Base-by-base conservation (phyloP, 1,140 invertebrate genomes). In the Calosoma granatense region DNA sequence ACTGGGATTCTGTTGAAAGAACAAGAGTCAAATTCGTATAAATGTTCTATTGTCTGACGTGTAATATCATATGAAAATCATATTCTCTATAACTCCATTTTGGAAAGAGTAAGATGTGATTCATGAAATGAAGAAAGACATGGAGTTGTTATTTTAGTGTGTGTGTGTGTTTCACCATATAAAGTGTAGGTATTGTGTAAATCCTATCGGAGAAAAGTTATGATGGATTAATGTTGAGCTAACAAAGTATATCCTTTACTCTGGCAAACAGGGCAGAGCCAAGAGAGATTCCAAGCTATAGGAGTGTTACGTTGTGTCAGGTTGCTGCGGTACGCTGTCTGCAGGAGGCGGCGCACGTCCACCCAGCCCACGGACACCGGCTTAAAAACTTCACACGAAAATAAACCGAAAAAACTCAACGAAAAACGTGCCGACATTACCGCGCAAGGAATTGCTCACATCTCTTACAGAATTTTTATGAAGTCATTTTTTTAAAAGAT, bases 221-320 rank as follows among this genome's bases (percentile, higher is more conserved):
- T 47, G 41, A 47, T 47, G 41, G 41, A 47, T 47, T 47, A 47
- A 11, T 17, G 41, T 6, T 11, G 15, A 12, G 41, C 41, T 47
- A 47, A 47, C 41, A 47, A 47, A 47, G 41, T 47, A 47, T 47
- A 47, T 47, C 41, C 41, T 47, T 47, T 47, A 47, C 41, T 47
- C 15, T 4, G 41, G 6, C 41, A 47, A 9, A 11, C 41, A 17
- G 17, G 41, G 17, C 6, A 47, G 15, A 17, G 15, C 9, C 17
- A 17, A 47, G 41, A 47, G 41, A 17, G 9, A 17, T 12, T 47
- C 3, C 4, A 17, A 47, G 17, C 9, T 4, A 47, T 12, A 47
- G 41, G 17, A 9, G 26, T 9, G 26, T 36, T 36, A 9, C 26
- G 26, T n/a, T 36, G 6, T 36, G 26, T 36, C 26, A 36, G 26